A percentile compares a stretch with the other conserved stretches of the same genome.
phyloP scores from a whole-genome alignment of 2,888 invertebrate genomes.

The Orthonychiurus folsomi region DNA sequence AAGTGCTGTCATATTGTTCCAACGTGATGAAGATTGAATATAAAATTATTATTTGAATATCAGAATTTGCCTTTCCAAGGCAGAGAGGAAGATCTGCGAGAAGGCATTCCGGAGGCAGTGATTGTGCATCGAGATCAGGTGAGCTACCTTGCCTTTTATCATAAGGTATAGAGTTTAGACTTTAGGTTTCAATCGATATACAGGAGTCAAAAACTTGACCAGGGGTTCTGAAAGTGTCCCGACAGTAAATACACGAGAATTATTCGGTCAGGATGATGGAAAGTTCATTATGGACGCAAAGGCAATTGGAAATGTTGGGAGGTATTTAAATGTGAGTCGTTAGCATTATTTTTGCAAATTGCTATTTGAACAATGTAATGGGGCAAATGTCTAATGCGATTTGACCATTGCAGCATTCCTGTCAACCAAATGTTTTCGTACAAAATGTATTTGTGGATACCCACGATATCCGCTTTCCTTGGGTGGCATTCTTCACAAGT shows the following conservation, averaged over 20 bases:
- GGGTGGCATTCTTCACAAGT: conserved; percentile 86
- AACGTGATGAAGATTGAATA: no score
- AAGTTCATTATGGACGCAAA: conserved; percentile 97
- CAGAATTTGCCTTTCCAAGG: no score
- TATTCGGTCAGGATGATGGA: conserved; percentile 67
- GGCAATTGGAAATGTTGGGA: conserved; percentile 87
- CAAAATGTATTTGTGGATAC: conserved; percentile 98
- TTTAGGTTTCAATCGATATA: no score
- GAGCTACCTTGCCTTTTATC: no score
- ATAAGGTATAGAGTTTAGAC: no score
- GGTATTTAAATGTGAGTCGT: conserved; percentile 79
- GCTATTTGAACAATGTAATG: neutral
- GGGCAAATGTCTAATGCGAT: neutral
- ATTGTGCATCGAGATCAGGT: no score
- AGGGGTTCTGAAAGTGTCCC: no score
- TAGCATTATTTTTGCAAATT: neutral
- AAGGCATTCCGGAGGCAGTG: no score
- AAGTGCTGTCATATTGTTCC: no score
- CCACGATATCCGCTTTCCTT: conserved; percentile 90
- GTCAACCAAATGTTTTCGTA: conserved; percentile 90
- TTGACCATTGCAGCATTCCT: conserved; percentile 61
- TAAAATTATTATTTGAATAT: no score
- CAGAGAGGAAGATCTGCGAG: no score
- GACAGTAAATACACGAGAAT: conserved; percentile 50
- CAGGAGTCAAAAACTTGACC: no score